Percentiles rank a stretch among this genome's conserved stretches.
Conservation (phyloP, 2,888 invertebrate genomes). For the Sisyra nigra region DNA sequence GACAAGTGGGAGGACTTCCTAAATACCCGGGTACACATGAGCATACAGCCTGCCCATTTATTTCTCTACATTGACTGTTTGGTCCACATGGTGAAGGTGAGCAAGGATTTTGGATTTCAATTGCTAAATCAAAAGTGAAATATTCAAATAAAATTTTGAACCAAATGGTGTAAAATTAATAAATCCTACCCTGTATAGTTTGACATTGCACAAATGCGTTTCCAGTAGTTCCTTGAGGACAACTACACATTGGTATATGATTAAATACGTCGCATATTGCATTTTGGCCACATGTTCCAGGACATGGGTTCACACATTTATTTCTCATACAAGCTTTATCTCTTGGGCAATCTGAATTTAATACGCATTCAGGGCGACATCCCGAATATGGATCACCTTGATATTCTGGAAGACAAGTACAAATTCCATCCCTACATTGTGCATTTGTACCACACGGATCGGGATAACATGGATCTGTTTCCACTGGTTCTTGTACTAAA, state of each 20-base stretch:
- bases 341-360: conserved; percentile 40
- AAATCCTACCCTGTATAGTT: conserved; percentile 33
- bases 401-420: conserved; percentile 30
- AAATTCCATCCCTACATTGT: conserved; percentile 29
- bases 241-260: conserved; percentile 41
- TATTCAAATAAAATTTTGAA: background rate
- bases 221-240: conserved; percentile 44
- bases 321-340: conserved; percentile 41
- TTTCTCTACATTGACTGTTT: conserved; percentile 30
- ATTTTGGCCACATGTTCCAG: conserved; percentile 42
- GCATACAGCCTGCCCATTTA: conserved; percentile 31
- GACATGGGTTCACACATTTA: conserved; percentile 42
- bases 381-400: conserved; percentile 33
- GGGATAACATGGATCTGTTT: conserved; percentile 40
- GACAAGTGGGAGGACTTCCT: conserved; percentile 33
- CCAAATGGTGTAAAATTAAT: background rate
- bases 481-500: conserved; percentile 20
- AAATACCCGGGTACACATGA: conserved; percentile 29
- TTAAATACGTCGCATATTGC: conserved; percentile 39
- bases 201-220: conserved; percentile 53
- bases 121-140: conserved; percentile 15
- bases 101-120: conserved; percentile 28
- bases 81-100: conserved; percentile 32
- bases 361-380: conserved; percentile 42
- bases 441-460: conserved; percentile 59